Evolutionary conservation across 2,113 vertebrate species (phyloP).

Genomic region (Lathamus discolor): DNA sequence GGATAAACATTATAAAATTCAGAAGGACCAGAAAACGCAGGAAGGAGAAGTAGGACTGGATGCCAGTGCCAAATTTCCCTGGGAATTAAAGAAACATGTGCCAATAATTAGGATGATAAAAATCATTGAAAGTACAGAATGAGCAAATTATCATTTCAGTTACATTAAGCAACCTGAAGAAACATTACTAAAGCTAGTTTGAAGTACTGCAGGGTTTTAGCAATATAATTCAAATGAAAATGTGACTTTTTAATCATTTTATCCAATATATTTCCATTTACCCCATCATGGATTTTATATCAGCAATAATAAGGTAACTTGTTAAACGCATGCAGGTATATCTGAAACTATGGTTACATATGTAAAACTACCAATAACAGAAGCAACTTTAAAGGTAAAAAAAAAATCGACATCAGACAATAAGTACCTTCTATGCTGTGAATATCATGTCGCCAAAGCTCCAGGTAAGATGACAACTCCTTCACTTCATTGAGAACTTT

Average conservation of each 20-base stretch:
- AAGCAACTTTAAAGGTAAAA: neutral
- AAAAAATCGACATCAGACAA: neutral
- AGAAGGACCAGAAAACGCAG: conserved; percentile 92
- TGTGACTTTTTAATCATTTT: neutral
- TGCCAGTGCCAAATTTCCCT: conserved; percentile 94
- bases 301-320: neutral
- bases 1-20: conserved; percentile 87
- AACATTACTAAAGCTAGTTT: neutral
- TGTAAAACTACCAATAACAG: neutral
- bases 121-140: neutral
- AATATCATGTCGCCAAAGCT: conserved; percentile 88
- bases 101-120: neutral
- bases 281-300: neutral
- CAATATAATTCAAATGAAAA: neutral
- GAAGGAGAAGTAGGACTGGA: conserved; percentile 96
- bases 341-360: neutral
- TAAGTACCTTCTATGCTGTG: conserved; percentile 79
- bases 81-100: neutral
- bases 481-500: conserved; percentile 70
- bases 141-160: conserved; percentile 36
- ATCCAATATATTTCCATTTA: neutral
- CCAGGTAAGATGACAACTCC: conserved; percentile 71
- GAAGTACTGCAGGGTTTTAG: neutral
- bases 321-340: neutral
- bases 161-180: conserved; percentile 6